Evolutionary conservation across 2,888 invertebrate genomes (phyloP).

Genomic region (Congeria kusceri): DNA sequence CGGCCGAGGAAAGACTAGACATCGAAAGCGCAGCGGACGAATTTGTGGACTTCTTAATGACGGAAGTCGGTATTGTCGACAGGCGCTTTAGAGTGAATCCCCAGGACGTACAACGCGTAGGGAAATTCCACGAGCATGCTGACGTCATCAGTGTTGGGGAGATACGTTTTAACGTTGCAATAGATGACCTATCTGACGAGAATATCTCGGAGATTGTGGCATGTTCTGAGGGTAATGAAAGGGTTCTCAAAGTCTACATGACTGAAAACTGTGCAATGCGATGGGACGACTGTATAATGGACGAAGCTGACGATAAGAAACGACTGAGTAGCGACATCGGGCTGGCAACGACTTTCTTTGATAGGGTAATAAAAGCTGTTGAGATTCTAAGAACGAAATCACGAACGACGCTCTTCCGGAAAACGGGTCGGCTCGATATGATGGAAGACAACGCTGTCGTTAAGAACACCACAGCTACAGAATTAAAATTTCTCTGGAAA

Average conservation of each 20-base stretch:
- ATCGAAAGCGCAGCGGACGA: conserved; percentile 34
- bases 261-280: conserved; percentile 20
- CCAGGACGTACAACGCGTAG: conserved; percentile 30
- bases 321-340: conserved; percentile 23
- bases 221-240: conserved; percentile 10
- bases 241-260: conserved; percentile 38
- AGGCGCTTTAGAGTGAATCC: conserved; percentile 28
- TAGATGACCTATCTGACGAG: conserved; percentile 42
- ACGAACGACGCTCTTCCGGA: conserved; percentile 26
- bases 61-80: conserved; percentile 36
- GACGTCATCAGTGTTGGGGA: conserved; percentile 44
- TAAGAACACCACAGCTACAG: conserved; percentile 24
- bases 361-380: conserved; percentile 20
- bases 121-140: conserved; percentile 38
- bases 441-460: conserved; percentile 14
- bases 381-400: conserved; percentile 18
- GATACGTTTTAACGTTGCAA: conserved; percentile 25
- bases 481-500: conserved; percentile 49
- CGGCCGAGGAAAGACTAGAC: conserved; percentile 24
- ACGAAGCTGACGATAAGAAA: conserved; percentile 17
- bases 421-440: conserved; percentile 36
- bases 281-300: conserved; percentile 26
- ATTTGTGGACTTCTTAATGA: conserved; percentile 39
- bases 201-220: conserved; percentile 15
- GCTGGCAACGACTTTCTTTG: conserved; percentile 20